Conservation (phyloP, 2,113 vertebrate species). For the Gymnobelideus leadbeateri region DNA sequence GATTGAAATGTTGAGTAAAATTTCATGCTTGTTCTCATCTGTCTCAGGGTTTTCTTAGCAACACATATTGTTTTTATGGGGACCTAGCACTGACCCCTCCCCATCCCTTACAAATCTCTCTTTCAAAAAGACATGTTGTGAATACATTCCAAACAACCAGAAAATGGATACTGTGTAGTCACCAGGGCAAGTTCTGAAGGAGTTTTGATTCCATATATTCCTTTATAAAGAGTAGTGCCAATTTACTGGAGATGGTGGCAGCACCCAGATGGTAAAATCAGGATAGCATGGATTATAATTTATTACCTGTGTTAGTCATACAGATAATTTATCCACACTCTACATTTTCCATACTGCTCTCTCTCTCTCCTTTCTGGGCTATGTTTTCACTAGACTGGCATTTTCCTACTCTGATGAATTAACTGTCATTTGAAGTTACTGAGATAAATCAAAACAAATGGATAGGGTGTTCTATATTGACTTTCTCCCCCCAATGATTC, state of each 20-base stretch:
- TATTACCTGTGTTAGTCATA: slow-evolving; percentile 79
- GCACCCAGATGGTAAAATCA: slow-evolving; percentile 68
- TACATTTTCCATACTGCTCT: slow-evolving; percentile 58
- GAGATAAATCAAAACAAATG: slow-evolving; percentile 90
- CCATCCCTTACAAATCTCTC: background rate
- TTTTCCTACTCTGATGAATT: slow-evolving; percentile 86
- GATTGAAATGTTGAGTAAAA: background rate
- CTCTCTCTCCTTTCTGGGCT: slow-evolving; percentile 58
- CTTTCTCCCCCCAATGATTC: slow-evolving; percentile 85
- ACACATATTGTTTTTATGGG: background rate
- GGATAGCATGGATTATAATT: slow-evolving; percentile 79
- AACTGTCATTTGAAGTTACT: slow-evolving; percentile 88
- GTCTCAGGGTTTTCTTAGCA: background rate
- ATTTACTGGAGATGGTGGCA: slow-evolving; percentile 15
- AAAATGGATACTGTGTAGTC: background rate
- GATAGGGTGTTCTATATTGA: slow-evolving; percentile 84
- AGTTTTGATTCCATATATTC: background rate
- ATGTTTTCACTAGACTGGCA: slow-evolving; percentile 77
- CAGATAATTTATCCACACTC: slow-evolving; percentile 34
- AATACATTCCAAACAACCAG: background rate
- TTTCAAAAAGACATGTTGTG: background rate
- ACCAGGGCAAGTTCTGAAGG: background rate
- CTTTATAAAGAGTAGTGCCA: background rate
- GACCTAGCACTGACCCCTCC: background rate
- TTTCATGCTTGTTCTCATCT: background rate